Conservation (phyloP, 2,797 vertebrate genomes). For the Diglossa cyanea region DNA sequence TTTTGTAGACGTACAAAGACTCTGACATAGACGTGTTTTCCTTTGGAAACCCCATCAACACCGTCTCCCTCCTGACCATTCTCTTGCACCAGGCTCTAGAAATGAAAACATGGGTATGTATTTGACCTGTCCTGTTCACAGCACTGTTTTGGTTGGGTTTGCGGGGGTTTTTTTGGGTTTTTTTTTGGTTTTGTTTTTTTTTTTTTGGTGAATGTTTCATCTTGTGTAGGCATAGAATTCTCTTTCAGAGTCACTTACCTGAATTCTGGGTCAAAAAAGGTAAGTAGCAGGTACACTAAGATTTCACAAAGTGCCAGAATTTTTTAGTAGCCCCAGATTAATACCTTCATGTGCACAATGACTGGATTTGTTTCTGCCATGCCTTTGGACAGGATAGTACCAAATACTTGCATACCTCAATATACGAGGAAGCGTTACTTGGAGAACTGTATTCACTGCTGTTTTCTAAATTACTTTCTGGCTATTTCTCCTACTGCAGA, state of each 20-base stretch:
- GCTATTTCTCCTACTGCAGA: neutral
- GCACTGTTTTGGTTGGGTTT: neutral
- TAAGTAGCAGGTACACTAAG: neutral
- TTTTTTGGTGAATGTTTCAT: neutral
- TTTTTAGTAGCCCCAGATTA: neutral
- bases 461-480: neutral
- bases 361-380: neutral
- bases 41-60: constrained; percentile 92
- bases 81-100: constrained; percentile 92
- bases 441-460: neutral
- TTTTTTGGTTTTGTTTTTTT: neutral
- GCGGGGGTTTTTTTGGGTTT: too few relatives aligned
- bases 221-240: neutral
- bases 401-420: neutral
- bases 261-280: neutral
- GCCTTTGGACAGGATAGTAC: neutral
- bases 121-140: neutral
- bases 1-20: constrained; percentile 79
- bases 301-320: neutral
- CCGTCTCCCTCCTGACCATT: constrained; percentile 87
- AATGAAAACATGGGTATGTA: constrained; percentile 91
- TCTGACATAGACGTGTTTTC: constrained; percentile 87
- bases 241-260: neutral
- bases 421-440: neutral
- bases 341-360: neutral